phyloP scores from a whole-genome alignment of 2,888 invertebrate genomes.

The Coecobrya sp. region DNA sequence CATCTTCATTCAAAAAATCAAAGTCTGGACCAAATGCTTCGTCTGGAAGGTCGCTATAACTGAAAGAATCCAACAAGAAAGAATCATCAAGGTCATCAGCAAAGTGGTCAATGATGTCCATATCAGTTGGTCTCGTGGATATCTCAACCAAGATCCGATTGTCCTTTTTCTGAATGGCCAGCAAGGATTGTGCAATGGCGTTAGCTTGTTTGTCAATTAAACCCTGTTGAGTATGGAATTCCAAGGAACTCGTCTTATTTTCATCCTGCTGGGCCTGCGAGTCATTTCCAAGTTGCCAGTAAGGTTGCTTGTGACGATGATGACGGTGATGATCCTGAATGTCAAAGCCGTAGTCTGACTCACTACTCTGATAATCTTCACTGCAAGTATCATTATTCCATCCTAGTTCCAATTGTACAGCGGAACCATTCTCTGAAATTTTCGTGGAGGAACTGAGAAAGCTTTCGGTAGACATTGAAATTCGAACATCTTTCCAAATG shows the following conservation, averaged over 20 bases:
- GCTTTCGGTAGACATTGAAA: slow-evolving; percentile 77
- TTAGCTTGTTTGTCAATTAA: slow-evolving; percentile 72
- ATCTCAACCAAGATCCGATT: slow-evolving; percentile 61
- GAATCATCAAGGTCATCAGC: slow-evolving; percentile 77
- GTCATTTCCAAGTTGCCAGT: slow-evolving; percentile 18
- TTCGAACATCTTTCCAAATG: slow-evolving; percentile 77
- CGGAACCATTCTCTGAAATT: slow-evolving; percentile 70
- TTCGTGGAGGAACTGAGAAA: slow-evolving; percentile 77
- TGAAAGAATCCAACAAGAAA: slow-evolving; percentile 69
- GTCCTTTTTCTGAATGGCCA: slow-evolving; percentile 67
- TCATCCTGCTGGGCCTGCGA: slow-evolving; percentile 47
- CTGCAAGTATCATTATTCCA: slow-evolving; percentile 68
- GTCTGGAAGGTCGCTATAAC: slow-evolving; percentile 77
- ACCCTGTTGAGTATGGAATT: slow-evolving; percentile 68
- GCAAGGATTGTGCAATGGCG: slow-evolving; percentile 58
- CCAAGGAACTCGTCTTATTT: slow-evolving; percentile 59
- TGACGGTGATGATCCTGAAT: slow-evolving; percentile 66
- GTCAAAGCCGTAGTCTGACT: slow-evolving; percentile 69
- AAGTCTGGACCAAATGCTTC: slow-evolving; percentile 74
- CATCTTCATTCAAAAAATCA: slow-evolving; percentile 80
- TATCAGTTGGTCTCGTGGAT: slow-evolving; percentile 33
- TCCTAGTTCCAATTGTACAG: slow-evolving; percentile 58
- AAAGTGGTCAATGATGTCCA: slow-evolving; percentile 75
- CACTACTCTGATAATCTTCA: slow-evolving; percentile 69
- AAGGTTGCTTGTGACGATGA: slow-evolving; percentile 56